These are phyloP conservation scores for Clupea harengus DNA, from an alignment of 2,113 vertebrate species.

Conservation along the genomic window DNA sequence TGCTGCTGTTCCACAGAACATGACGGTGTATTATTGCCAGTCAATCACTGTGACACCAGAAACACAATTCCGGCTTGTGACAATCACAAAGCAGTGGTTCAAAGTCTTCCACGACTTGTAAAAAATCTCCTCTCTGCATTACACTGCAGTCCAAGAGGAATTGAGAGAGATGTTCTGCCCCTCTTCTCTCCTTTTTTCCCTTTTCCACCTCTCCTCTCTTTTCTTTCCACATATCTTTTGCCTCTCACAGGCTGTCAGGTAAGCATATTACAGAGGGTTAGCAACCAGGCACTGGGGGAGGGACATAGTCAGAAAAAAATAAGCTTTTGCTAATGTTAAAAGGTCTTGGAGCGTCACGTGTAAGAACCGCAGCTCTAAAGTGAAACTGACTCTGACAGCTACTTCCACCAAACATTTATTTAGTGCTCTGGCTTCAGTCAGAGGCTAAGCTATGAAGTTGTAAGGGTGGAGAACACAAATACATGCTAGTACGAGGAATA, in stretches of 20 bases:
- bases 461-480: not conserved
- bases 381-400: not conserved
- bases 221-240: slow-evolving; percentile 38
- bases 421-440: not conserved
- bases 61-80: slow-evolving; percentile 40
- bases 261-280: slow-evolving; percentile 23
- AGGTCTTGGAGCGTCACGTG: not conserved
- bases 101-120: slow-evolving; percentile 38
- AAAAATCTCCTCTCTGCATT: slow-evolving; percentile 39
- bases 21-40: slow-evolving; percentile 47
- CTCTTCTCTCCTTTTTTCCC: not conserved
- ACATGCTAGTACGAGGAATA: not conserved
- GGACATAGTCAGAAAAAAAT: slow-evolving; percentile 29
- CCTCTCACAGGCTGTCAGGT: slow-evolving; percentile 51
- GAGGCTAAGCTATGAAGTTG: not conserved
- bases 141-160: slow-evolving; percentile 26
- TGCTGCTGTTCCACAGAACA: slow-evolving; percentile 35
- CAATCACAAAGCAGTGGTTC: slow-evolving; percentile 43
- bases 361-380: not conserved
- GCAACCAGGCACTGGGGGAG: slow-evolving; percentile 10
- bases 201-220: slow-evolving; percentile 25
- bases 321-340: slow-evolving; percentile 36
- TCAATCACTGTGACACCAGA: slow-evolving; percentile 44
- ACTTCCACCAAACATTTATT: not conserved
- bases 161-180: slow-evolving; percentile 12